Conservation (phyloP, 2,888 invertebrate genomes). For the Hirtodrosophila confusa region DNA sequence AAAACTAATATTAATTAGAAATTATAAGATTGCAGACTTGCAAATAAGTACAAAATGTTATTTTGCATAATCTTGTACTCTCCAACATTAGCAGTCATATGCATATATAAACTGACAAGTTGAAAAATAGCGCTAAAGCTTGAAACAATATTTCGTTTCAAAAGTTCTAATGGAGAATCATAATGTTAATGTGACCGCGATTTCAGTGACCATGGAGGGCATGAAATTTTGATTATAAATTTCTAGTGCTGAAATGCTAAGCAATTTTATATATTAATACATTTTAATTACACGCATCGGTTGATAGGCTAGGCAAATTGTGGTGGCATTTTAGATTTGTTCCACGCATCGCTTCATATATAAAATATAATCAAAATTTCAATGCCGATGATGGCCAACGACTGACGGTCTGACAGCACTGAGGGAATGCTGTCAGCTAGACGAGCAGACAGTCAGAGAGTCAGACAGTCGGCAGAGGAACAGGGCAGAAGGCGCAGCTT, state of each 20-base stretch:
- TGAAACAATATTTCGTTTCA: too few relatives aligned
- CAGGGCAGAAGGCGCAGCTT: conserved; percentile 33
- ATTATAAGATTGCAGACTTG: too few relatives aligned
- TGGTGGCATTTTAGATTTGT: conserved; percentile 66
- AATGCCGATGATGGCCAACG: conserved; percentile 71
- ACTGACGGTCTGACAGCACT: conserved; percentile 37
- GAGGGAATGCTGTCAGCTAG: conserved; percentile 79
- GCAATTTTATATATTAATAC: conserved; percentile 62
- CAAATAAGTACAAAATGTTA: too few relatives aligned
- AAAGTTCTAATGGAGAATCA: too few relatives aligned
- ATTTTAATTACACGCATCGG: conserved; percentile 74
- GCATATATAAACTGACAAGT: too few relatives aligned
- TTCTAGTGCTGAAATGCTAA: conserved; percentile 26
- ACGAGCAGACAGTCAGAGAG: conserved; percentile 20
- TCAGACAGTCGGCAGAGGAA: conserved; percentile 23
- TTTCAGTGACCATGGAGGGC: conserved; percentile 2
- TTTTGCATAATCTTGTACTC: too few relatives aligned
- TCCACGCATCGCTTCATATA: conserved; percentile 75
- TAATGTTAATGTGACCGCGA: too few relatives aligned
- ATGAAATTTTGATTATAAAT: neutral
- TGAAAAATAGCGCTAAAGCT: too few relatives aligned
- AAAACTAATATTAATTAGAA: too few relatives aligned
- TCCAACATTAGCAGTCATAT: too few relatives aligned
- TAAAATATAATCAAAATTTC: conserved; percentile 80
- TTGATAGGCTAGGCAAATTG: conserved; percentile 51